These are phyloP conservation scores for Delichon dasypus DNA, from an alignment of 2,797 vertebrate species.

Conservation along the genomic window DNA sequence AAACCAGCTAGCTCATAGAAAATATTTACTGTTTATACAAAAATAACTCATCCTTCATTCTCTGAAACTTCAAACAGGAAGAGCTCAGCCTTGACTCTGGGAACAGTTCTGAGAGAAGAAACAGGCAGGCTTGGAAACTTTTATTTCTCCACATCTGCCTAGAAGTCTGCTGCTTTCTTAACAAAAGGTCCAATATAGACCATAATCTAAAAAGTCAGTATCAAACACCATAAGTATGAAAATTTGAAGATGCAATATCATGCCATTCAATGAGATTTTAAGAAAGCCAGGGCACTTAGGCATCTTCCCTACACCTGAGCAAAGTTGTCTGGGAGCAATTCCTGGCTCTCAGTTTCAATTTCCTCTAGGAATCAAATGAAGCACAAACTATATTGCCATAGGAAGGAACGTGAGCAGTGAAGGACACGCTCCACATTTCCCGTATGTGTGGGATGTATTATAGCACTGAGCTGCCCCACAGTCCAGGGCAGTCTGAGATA, in stretches of 20 bases:
- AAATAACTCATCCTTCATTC: not conserved
- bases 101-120: not conserved
- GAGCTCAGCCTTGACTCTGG: not conserved
- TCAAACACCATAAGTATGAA: not conserved
- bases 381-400: not conserved
- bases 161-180: not conserved
- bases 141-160: not conserved
- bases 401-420: not conserved
- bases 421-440: fast-evolving
- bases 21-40: conserved; percentile 27
- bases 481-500: not conserved
- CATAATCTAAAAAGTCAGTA: not conserved
- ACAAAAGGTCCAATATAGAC: not conserved
- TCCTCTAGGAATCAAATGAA: not conserved
- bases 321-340: not conserved
- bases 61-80: not conserved
- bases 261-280: not conserved
- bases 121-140: not conserved
- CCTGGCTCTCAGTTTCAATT: not conserved
- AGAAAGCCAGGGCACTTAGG: not conserved
- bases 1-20: not conserved
- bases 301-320: not conserved
- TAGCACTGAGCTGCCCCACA: fast-evolving
- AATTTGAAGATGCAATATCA: not conserved
- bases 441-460: fast-evolving